These are phyloP conservation scores for Cryptocheilus praepositus DNA, from an alignment of 2,888 invertebrate species.

Conservation along the genomic window DNA sequence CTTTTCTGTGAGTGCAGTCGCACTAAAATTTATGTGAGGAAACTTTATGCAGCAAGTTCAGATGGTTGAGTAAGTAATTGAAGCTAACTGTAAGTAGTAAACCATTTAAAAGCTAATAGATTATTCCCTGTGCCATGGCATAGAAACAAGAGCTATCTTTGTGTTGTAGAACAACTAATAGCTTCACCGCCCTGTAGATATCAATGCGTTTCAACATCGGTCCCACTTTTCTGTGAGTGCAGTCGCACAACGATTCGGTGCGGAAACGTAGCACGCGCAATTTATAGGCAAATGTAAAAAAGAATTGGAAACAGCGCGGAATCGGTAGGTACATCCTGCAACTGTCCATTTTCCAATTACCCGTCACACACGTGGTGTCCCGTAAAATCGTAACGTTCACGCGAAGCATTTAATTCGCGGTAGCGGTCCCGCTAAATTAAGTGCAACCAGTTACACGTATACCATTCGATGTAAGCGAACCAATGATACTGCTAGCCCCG, in stretches of 20 bases:
- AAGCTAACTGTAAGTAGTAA: too few relatives aligned
- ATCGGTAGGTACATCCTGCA: slow-evolving; percentile 26
- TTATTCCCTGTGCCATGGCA: too few relatives aligned
- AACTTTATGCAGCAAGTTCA: too few relatives aligned
- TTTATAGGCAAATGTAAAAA: slow-evolving; percentile 10
- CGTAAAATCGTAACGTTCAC: slow-evolving; percentile 40
- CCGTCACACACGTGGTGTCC: slow-evolving; percentile 29
- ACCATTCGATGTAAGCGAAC: slow-evolving; percentile 25
- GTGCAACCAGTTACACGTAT: slow-evolving; percentile 38
- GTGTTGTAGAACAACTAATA: too few relatives aligned
- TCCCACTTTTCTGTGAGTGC: not conserved
- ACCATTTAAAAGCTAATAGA: too few relatives aligned
- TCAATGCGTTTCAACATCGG: too few relatives aligned
- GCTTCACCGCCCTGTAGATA: too few relatives aligned
- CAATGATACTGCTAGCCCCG: slow-evolving; percentile 16
- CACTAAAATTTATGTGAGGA: too few relatives aligned
- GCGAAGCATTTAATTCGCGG: slow-evolving; percentile 48
- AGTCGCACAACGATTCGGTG: not conserved
- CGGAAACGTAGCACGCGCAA: not conserved
- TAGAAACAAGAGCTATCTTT: too few relatives aligned
- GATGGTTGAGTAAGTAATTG: too few relatives aligned
- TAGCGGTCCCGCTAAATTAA: slow-evolving; percentile 45
- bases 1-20: not conserved
- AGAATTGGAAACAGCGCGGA: slow-evolving; percentile 24
- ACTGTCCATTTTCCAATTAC: slow-evolving; percentile 41